phyloP scores from a whole-genome alignment of 2,888 invertebrate species.

The Helicoverpa assulta region DNA sequence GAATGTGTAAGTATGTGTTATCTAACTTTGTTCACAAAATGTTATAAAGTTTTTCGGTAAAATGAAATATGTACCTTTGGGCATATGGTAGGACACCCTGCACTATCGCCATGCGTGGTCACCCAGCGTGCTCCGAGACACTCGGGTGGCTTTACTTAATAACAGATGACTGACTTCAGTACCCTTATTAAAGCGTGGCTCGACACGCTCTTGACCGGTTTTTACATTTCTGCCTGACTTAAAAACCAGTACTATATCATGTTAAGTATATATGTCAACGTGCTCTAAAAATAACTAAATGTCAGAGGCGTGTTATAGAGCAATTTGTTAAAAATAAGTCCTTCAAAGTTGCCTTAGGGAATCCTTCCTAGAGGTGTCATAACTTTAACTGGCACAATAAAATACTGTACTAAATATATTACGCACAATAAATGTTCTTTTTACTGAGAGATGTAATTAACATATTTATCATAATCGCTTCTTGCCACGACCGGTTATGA shows the following conservation, averaged over 20 bases:
- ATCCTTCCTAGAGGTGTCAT: constrained; percentile 56
- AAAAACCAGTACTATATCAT: not conserved
- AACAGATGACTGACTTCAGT: constrained; percentile 1
- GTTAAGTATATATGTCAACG: not conserved
- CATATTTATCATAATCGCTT: constrained; percentile 81
- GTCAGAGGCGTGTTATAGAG: not conserved
- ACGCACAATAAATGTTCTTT: constrained; percentile 75
- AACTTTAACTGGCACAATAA: constrained; percentile 68
- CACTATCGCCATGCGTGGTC: not conserved
- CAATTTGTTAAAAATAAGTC: constrained; percentile 34
- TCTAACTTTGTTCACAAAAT: too few relatives aligned
- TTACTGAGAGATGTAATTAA: constrained; percentile 75
- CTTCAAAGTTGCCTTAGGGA: constrained; percentile 45
- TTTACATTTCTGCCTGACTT: constrained; percentile 1
- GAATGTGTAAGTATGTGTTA: too few relatives aligned
- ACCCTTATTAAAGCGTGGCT: not conserved
- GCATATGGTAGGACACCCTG: not conserved
- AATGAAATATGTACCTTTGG: not conserved
- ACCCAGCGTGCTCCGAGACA: not conserved
- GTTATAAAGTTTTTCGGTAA: not conserved
- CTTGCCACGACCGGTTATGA: constrained; percentile 78
- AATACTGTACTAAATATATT: constrained; percentile 72
- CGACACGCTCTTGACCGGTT: not conserved
- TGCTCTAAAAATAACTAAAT: constrained; percentile 24
- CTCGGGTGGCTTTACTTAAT: constrained; percentile 3